phyloP scores from a whole-genome alignment of 2,113 vertebrate species.

The Phyllostomus discolor region DNA sequence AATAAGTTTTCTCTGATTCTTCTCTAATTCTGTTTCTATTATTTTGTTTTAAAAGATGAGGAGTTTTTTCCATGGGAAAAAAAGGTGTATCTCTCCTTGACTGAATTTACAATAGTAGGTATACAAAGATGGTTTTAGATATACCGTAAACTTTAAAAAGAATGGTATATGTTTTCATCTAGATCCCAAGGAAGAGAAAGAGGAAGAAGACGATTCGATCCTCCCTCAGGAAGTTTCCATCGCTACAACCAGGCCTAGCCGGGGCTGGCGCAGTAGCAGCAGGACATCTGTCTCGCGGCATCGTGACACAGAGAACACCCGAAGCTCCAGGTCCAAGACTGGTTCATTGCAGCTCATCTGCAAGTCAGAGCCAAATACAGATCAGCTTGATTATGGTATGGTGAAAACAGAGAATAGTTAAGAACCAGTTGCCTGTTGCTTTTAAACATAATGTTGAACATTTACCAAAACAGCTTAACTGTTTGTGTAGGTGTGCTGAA shows the following conservation, averaged over 20 bases:
- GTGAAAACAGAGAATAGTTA: not conserved
- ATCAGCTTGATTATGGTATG: slow-evolving; percentile 84
- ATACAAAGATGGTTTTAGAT: not conserved
- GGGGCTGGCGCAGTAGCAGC: slow-evolving; percentile 82
- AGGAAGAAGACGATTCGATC: slow-evolving; percentile 70
- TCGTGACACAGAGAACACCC: slow-evolving; percentile 77
- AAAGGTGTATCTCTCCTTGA: not conserved
- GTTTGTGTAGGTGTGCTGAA: not conserved
- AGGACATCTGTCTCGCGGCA: slow-evolving; percentile 71
- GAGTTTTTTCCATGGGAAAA: not conserved
- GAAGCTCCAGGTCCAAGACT: slow-evolving; percentile 79
- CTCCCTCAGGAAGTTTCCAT: slow-evolving; percentile 62
- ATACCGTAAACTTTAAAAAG: not conserved
- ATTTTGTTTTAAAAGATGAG: not conserved
- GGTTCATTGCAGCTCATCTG: slow-evolving; percentile 84
- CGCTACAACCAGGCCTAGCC: slow-evolving; percentile 63
- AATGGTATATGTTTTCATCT: slow-evolving; percentile 38
- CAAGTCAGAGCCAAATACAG: slow-evolving; percentile 90
- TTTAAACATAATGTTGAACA: slow-evolving; percentile 10
- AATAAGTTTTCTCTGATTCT: not conserved
- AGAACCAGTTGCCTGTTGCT: not conserved
- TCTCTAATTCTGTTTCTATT: not conserved
- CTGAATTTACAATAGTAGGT: not conserved
- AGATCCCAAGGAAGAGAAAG: slow-evolving; percentile 85
- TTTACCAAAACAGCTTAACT: slow-evolving; percentile 31